Evolutionary conservation across 2,888 invertebrate genomes (phyloP), one percentile per base, ranked within the genome.

Genomic region (Stenichneumon culpator): DNA sequence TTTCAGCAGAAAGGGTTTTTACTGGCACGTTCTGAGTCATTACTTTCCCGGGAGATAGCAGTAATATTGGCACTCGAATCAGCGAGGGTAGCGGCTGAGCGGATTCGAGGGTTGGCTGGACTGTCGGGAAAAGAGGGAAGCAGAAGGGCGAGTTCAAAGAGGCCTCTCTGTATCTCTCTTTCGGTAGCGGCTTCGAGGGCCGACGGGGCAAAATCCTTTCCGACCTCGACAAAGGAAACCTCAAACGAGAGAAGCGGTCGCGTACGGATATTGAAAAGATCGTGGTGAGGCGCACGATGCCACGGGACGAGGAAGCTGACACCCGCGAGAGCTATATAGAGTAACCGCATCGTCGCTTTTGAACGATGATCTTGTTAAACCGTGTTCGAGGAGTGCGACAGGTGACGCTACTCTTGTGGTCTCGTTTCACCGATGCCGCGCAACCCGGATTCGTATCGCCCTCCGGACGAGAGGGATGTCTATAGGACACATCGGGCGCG

Each of bases 221-320:
- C 47, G 36, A 73, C 75, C 57, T 16, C 47, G 77, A 84, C 86
- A 87, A 82, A 87, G 84, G 82, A 78, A 86, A 84, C 74, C 82
- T 80, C 82, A 70, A 86, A 78, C 79, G 81, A 79, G 81, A 54
- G 74, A 60, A 50, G 75, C 28, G 83, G 75, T 67, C 14, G 69
- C 44, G 28, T 74, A 78, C 72, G 81, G 77, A 82, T 75, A 86
- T 83, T 75, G 85, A 72, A 69, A 73, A 78, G 80, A 52, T 74
- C 25, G 77, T 5, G 19, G 69, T 44, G 22, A 25, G 25, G 69
- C 6, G 70, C 22, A 19, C 57, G 39, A 44, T 25, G 57, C 25
- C 22, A 22, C 4, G 65, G 47, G 22, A 28, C 74, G 74, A 32
- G 63, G 28, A 74, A 74, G 32, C 47, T 32, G 74, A 75, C 74